Evolutionary conservation across 2,797 vertebrate species (phyloP).

Genomic region (Vireo griseus): DNA sequence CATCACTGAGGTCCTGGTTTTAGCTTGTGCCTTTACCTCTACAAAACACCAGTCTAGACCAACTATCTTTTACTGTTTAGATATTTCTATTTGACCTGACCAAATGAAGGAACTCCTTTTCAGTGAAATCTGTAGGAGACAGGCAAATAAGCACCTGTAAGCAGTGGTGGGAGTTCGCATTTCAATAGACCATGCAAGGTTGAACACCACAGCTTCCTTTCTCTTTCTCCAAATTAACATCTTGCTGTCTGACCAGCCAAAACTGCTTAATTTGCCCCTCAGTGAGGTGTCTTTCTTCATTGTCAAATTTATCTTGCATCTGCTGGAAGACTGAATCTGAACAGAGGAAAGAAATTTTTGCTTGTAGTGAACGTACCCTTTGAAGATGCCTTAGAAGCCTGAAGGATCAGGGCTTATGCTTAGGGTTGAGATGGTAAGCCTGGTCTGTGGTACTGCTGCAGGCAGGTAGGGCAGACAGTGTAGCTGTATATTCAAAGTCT

Average conservation of each 20-base stretch:
- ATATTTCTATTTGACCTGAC: background rate
- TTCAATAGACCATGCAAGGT: background rate
- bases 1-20: background rate
- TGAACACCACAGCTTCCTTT: background rate
- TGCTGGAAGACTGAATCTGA: background rate
- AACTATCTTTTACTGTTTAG: background rate
- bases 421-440: background rate
- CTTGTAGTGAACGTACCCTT: fast-evolving
- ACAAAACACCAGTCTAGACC: background rate
- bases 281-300: background rate
- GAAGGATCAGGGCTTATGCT: background rate
- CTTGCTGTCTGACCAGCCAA: background rate
- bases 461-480: background rate
- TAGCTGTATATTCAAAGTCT: background rate
- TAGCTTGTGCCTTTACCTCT: background rate
- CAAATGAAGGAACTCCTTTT: background rate
- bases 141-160: constrained; percentile 25
- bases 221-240: background rate
- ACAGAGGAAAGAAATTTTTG: background rate
- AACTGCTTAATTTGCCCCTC: background rate
- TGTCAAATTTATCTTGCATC: background rate
- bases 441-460: background rate
- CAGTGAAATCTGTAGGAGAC: background rate
- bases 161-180: background rate
- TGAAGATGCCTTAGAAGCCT: background rate